Evolutionary conservation across 2,888 invertebrate genomes (phyloP).

Genomic region (Tridacna gigas): DNA sequence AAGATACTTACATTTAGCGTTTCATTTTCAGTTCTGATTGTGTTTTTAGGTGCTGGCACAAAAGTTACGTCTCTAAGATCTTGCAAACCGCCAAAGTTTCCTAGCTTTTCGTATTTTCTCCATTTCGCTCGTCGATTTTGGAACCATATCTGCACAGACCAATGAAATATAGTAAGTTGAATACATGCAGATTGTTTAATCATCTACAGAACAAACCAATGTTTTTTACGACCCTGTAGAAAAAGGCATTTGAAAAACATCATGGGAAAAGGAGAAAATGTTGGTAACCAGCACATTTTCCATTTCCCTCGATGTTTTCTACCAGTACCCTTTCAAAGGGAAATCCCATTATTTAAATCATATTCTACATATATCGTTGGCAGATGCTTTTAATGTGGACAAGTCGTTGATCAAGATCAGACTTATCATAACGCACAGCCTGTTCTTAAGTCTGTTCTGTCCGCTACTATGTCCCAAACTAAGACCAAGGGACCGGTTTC

Average conservation of each 20-base stretch:
- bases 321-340: neutral
- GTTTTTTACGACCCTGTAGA: too few relatives aligned
- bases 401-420: too few relatives aligned
- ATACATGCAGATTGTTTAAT: too few relatives aligned
- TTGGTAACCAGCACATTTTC: neutral
- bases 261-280: neutral
- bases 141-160: constrained; percentile 78
- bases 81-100: constrained; percentile 81
- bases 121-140: constrained; percentile 82
- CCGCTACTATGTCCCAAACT: too few relatives aligned
- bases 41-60: constrained; percentile 77
- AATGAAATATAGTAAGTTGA: neutral
- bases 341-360: too few relatives aligned
- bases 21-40: constrained; percentile 27
- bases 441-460: too few relatives aligned
- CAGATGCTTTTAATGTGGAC: too few relatives aligned
- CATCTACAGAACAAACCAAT: too few relatives aligned
- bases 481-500: too few relatives aligned
- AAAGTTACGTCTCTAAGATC: constrained; percentile 76
- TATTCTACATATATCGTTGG: too few relatives aligned
- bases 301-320: neutral
- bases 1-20: neutral
- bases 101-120: constrained; percentile 80
- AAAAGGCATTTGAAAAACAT: too few relatives aligned
- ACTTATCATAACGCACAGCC: too few relatives aligned